These are phyloP conservation scores for Gastracanthus pulcherrimus DNA, from an alignment of 2,888 invertebrate genomes.

Conservation along the genomic window DNA sequence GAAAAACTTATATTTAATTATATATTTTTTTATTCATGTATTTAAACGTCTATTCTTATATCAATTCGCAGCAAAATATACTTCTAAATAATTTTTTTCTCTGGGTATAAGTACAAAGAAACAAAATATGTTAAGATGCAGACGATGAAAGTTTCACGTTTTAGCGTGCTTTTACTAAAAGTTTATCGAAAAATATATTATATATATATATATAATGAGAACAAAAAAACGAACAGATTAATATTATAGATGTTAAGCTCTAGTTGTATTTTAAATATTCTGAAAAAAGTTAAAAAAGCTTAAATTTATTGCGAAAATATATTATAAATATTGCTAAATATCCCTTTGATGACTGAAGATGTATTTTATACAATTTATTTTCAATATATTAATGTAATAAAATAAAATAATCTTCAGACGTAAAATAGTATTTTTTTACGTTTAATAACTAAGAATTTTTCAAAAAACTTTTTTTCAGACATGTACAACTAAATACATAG, in stretches of 20 bases:
- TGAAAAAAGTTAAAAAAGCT: neutral
- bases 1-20: conserved; percentile 11
- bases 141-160: neutral
- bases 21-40: neutral
- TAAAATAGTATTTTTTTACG: neutral
- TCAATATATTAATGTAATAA: neutral
- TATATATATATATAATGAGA: neutral
- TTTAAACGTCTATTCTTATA: neutral
- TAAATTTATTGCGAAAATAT: neutral
- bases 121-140: conserved; percentile 43
- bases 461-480: neutral
- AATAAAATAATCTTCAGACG: neutral
- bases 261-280: neutral
- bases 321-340: neutral
- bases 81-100: conserved; percentile 4
- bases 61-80: neutral
- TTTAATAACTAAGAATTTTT: too few relatives aligned
- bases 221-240: too few relatives aligned
- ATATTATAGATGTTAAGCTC: neutral
- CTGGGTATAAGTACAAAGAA: conserved; percentile 18
- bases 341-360: neutral
- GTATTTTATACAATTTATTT: neutral
- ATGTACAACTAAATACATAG: neutral
- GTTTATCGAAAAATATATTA: neutral
- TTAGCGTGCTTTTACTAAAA: neutral